A percentile compares a stretch with the other conserved stretches of the same genome.
These are phyloP conservation scores for Papilio elwesi DNA, from an alignment of 2,888 invertebrate species.

Conservation along the genomic window DNA sequence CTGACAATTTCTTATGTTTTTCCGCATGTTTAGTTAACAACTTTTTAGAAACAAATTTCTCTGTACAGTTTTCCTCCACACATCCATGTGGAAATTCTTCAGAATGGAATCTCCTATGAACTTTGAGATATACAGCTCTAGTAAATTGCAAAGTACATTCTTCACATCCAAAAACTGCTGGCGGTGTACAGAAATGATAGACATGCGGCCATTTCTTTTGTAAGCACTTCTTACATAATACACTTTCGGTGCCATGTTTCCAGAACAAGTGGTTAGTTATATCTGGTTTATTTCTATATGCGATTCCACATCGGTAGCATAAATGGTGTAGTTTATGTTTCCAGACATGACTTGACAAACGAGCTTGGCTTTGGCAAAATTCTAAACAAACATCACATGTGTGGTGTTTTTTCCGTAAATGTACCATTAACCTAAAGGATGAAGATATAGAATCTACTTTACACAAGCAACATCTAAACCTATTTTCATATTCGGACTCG, in stretches of 20 bases:
- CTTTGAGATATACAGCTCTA: slow-evolving; percentile 91
- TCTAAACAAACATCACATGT: slow-evolving; percentile 95
- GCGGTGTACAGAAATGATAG: slow-evolving; percentile 95
- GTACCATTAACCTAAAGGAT: slow-evolving; percentile 94
- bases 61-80: slow-evolving; percentile 87
- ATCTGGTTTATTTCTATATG: slow-evolving; percentile 94
- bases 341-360: slow-evolving; percentile 94
- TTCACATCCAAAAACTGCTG: slow-evolving; percentile 90
- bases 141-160: slow-evolving; percentile 91
- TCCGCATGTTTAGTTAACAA: slow-evolving; percentile 88
- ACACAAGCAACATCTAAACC: slow-evolving; percentile 93
- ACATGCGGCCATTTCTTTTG: slow-evolving; percentile 97
- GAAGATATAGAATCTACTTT: slow-evolving; percentile 91
- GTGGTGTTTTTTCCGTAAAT: slow-evolving; percentile 92
- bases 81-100: slow-evolving; percentile 90
- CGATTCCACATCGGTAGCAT: slow-evolving; percentile 94
- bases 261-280: slow-evolving; percentile 95
- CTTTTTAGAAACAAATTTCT: slow-evolving; percentile 92
- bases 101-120: slow-evolving; percentile 91
- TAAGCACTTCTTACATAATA: slow-evolving; percentile 91
- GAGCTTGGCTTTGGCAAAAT: slow-evolving; percentile 90
- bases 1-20: slow-evolving; percentile 80
- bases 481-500: slow-evolving; percentile 86
- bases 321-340: slow-evolving; percentile 94
- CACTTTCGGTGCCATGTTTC: slow-evolving; percentile 96